phyloP scores from a whole-genome alignment of 2,113 vertebrate species.

The Caranx melampygus region DNA sequence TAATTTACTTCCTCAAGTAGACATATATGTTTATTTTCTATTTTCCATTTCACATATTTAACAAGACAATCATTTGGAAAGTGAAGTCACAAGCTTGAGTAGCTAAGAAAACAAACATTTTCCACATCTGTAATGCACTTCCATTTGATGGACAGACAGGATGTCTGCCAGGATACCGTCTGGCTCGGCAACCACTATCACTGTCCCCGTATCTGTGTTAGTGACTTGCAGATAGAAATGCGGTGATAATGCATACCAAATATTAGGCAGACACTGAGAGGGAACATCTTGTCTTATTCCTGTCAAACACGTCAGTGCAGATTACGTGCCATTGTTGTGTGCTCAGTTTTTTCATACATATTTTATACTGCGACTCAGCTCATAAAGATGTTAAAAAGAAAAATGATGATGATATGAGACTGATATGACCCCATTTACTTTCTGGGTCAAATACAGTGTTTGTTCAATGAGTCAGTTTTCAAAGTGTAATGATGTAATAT shows the following conservation, averaged over 20 bases:
- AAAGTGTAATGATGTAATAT: too few species aligned
- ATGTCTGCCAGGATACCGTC: conserved; percentile 44
- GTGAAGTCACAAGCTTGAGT: not conserved
- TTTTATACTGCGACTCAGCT: not conserved
- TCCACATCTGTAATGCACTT: not conserved
- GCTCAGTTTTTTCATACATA: not conserved
- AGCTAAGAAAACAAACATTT: conserved; percentile 13
- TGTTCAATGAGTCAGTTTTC: too few species aligned
- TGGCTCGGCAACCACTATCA: conserved; percentile 12
- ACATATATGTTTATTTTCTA: conserved; percentile 1
- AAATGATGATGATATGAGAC: not conserved
- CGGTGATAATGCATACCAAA: not conserved
- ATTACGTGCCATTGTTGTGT: not conserved
- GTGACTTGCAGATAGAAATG: not conserved
- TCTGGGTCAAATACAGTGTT: too few species aligned
- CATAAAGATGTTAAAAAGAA: not conserved
- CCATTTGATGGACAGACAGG: conserved; percentile 15
- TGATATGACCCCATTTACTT: too few species aligned
- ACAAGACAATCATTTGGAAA: not conserved
- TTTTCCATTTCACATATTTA: not conserved
- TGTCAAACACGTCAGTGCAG: conserved; percentile 23
- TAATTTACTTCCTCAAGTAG: conserved; percentile 19
- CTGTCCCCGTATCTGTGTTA: not conserved
- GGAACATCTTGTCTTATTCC: not conserved
- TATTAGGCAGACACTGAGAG: not conserved